A percentile compares a stretch with the other conserved stretches of the same genome.
Evolutionary conservation across 2,797 vertebrate species (phyloP).

Genomic region (Dipus sagitta): DNA sequence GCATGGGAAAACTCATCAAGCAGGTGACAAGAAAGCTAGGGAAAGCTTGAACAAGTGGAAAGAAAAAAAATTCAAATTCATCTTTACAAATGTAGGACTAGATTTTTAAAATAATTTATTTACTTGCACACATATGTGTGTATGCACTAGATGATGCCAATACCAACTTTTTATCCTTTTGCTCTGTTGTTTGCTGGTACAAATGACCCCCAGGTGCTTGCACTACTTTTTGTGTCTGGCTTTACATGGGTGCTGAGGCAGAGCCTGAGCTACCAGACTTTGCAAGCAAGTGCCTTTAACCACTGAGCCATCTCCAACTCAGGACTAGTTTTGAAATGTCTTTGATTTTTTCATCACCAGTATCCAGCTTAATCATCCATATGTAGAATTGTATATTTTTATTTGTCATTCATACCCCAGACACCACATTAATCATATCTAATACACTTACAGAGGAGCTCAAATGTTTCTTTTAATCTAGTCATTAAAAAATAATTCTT

Average conservation of each 20-base stretch:
- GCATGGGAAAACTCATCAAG: not conserved
- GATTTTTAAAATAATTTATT: not conserved
- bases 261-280: no score
- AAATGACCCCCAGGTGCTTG: no score
- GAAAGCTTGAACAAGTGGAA: not conserved
- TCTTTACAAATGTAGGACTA: slow-evolving; percentile 2
- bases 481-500: slow-evolving; percentile 38
- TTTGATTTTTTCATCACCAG: not conserved
- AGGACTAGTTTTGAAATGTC: not conserved
- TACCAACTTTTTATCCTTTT: no score
- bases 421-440: slow-evolving; percentile 14
- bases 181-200: no score
- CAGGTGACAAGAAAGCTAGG: not conserved
- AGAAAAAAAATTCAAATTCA: slow-evolving; percentile 44
- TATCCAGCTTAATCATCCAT: not conserved
- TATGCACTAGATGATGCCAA: no score
- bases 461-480: not conserved
- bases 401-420: slow-evolving; percentile 21
- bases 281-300: no score
- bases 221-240: no score
- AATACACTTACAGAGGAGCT: not conserved
- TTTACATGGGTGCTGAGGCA: no score
- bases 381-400: not conserved
- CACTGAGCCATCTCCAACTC: no score
- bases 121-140: no score